Conservation (phyloP, 2,888 invertebrate genomes). For the Andrena bicolor region DNA sequence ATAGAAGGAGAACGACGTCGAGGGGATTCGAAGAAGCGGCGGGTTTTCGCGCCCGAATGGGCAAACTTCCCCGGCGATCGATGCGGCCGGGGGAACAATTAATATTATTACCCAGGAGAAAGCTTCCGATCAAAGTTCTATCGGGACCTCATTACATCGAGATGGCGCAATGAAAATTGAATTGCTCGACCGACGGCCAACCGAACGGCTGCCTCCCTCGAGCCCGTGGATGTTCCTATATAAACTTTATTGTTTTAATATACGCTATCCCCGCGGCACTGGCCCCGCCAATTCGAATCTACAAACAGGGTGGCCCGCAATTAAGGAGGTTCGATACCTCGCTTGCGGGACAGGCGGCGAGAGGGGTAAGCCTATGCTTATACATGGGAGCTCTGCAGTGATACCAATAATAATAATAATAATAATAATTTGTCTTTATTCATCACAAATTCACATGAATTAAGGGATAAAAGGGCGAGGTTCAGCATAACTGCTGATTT, state of each 20-base stretch:
- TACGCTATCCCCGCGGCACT: neutral
- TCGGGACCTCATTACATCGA: constrained; percentile 53
- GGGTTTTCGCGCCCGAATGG: constrained; percentile 19
- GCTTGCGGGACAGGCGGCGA: too few species aligned
- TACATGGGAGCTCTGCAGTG: too few species aligned
- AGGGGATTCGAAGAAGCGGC: constrained; percentile 8
- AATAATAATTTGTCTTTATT: too few species aligned
- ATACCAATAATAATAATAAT: too few species aligned
- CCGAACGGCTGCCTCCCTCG: constrained; percentile 5
- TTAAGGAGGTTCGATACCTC: too few species aligned
- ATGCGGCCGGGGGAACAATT: constrained; percentile 44
- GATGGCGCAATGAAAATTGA: constrained; percentile 54
- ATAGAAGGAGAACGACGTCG: neutral
- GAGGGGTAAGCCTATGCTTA: too few species aligned
- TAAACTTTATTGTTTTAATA: constrained; percentile 23
- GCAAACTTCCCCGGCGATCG: constrained; percentile 37
- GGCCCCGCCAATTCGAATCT: neutral
- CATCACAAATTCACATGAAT: too few species aligned
- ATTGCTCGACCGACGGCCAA: constrained; percentile 37
- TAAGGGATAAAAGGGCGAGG: too few species aligned
- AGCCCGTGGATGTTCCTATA: neutral
- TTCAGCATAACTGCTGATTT: too few species aligned
- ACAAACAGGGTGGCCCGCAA: neutral
- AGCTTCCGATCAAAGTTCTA: constrained; percentile 53
- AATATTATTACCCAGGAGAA: constrained; percentile 55